These are phyloP conservation scores for Eumacrocentrus americanus DNA, from an alignment of 2,888 invertebrate species.

Conservation along the genomic window DNA sequence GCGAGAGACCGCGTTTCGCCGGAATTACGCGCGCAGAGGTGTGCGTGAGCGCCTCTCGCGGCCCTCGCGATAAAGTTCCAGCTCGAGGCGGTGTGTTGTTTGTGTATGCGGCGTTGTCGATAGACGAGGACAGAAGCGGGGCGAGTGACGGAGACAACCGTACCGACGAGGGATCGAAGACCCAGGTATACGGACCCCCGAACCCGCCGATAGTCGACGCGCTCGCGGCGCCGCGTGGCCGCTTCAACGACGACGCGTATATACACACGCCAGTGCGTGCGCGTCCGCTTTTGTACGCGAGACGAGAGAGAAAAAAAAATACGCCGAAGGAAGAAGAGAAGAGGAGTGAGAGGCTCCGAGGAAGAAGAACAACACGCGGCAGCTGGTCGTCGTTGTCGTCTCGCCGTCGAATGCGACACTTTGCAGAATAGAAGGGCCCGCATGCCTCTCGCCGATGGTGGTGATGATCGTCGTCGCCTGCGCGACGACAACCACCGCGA, in stretches of 20 bases:
- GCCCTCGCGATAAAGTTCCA: conserved; percentile 22
- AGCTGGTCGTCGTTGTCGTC: conserved; percentile 32
- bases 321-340: conserved; percentile 14
- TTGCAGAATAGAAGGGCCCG: not conserved
- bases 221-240: conserved; percentile 26
- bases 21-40: conserved; percentile 37
- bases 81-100: conserved; percentile 28
- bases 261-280: conserved; percentile 22
- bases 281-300: conserved; percentile 22
- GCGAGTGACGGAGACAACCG: conserved; percentile 28
- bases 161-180: conserved; percentile 45
- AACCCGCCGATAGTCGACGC: conserved; percentile 25
- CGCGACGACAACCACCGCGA: no score
- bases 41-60: conserved; percentile 20
- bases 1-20: conserved; percentile 37
- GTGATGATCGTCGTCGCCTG: not conserved
- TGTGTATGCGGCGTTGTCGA: conserved; percentile 17
- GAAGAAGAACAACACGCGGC: conserved; percentile 32
- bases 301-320: not conserved
- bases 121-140: conserved; percentile 9
- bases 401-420: conserved; percentile 10
- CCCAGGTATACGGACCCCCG: conserved; percentile 34
- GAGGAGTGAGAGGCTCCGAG: conserved; percentile 23
- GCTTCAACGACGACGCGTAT: conserved; percentile 6
- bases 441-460: conserved; percentile 10